phyloP scores from a whole-genome alignment of 2,797 vertebrate species.

The Poecilia velifera region DNA sequence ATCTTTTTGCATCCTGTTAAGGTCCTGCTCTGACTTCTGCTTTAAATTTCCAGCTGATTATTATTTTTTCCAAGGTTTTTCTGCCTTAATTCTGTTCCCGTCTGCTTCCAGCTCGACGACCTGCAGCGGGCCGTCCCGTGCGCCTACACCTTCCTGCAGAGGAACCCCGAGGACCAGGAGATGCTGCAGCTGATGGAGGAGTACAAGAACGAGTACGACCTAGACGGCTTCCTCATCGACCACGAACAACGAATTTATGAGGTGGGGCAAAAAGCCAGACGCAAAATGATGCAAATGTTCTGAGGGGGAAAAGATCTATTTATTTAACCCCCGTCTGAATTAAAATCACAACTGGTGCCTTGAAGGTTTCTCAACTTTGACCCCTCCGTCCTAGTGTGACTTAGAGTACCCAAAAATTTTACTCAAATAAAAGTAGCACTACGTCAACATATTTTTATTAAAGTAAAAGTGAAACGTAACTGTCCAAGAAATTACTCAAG shows the following conservation, averaged over 20 bases:
- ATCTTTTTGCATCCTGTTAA: background rate
- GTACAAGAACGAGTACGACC: slow-evolving; percentile 82
- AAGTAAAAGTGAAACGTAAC: too few species aligned
- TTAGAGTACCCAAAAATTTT: too few species aligned
- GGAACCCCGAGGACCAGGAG: slow-evolving; percentile 85
- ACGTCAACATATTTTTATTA: too few species aligned
- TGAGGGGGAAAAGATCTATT: background rate
- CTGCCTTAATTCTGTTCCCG: background rate
- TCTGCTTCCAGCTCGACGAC: slow-evolving; percentile 77
- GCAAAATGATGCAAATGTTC: background rate
- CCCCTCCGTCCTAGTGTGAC: too few species aligned
- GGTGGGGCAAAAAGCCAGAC: slow-evolving; percentile 58
- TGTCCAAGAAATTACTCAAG: too few species aligned
- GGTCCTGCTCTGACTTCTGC: background rate
- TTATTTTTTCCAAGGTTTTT: background rate
- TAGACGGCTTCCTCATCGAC: slow-evolving; percentile 83
- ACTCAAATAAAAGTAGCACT: too few species aligned
- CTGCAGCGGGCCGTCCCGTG: slow-evolving; percentile 86
- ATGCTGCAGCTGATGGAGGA: slow-evolving; percentile 83
- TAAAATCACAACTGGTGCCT: background rate
- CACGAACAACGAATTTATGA: slow-evolving; percentile 83
- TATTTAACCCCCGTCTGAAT: background rate
- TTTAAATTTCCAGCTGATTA: background rate
- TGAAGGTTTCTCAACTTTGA: too few species aligned
- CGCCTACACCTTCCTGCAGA: slow-evolving; percentile 90